Conservation (phyloP, 2,888 invertebrate species). For the Tipula confusa region DNA sequence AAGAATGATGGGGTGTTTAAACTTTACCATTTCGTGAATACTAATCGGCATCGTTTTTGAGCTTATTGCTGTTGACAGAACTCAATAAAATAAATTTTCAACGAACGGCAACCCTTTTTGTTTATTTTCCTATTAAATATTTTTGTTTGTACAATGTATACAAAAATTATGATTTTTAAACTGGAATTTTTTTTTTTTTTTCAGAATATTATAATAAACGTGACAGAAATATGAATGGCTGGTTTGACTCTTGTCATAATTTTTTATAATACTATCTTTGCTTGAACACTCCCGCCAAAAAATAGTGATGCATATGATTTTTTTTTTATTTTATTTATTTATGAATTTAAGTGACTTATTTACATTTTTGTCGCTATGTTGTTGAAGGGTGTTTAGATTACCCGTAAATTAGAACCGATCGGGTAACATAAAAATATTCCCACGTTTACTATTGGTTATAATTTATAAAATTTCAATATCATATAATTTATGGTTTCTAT, state of each 20-base stretch:
- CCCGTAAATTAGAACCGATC: too few species aligned
- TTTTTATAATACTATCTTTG: background rate
- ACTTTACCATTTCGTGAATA: slow-evolving; percentile 20
- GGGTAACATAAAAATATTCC: too few species aligned
- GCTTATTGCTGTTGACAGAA: slow-evolving; percentile 25
- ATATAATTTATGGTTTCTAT: too few species aligned
- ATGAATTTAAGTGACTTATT: background rate
- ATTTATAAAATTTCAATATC: too few species aligned
- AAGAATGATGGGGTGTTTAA: background rate
- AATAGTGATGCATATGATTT: background rate
- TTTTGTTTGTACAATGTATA: background rate
- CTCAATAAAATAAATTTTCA: slow-evolving; percentile 20
- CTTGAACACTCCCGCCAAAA: background rate
- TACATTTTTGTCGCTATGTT: too few species aligned
- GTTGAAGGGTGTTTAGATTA: too few species aligned
- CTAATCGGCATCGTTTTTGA: slow-evolving; percentile 12
- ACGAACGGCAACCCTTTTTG: background rate
- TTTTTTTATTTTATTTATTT: slow-evolving; percentile 3
- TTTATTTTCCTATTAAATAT: background rate
- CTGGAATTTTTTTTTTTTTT: too few species aligned
- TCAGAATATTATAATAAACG: background rate
- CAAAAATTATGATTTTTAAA: slow-evolving; percentile 5
- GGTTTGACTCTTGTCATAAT: background rate
- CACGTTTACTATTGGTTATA: too few species aligned
- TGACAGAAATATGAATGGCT: background rate